phyloP scores from a whole-genome alignment of 2,113 vertebrate species.

The Phalacrocorax aristotelis region DNA sequence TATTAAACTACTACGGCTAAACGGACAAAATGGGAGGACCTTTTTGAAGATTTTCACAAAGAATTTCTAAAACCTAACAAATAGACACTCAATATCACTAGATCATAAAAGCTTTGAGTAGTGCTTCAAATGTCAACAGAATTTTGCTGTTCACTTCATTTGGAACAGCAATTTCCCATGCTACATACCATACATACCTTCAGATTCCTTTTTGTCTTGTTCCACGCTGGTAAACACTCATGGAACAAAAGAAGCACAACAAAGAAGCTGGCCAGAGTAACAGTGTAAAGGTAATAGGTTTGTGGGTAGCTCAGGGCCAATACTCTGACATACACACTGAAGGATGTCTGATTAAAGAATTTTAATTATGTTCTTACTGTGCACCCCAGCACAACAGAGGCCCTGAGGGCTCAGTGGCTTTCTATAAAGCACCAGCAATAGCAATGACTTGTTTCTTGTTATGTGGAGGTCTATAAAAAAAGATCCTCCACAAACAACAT shows the following conservation, averaged over 20 bases:
- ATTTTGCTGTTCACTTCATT: background rate
- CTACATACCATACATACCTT: background rate
- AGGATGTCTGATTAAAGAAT: background rate
- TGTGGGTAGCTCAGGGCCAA: background rate
- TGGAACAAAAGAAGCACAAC: background rate
- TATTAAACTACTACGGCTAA: background rate
- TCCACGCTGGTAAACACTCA: background rate
- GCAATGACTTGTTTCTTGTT: background rate
- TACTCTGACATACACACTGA: background rate
- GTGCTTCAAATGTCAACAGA: background rate
- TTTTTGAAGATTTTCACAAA: background rate
- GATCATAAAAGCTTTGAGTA: background rate
- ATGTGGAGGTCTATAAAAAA: background rate
- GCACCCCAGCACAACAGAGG: background rate
- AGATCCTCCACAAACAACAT: background rate
- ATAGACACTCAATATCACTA: background rate
- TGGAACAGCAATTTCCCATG: background rate
- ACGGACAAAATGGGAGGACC: background rate
- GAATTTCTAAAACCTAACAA: background rate
- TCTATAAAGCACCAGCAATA: background rate
- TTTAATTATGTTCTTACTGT: background rate
- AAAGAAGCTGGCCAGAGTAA: background rate
- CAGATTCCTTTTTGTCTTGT: background rate
- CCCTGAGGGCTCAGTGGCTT: background rate
- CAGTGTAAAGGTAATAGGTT: background rate